These are phyloP conservation scores for Parnassius mnemosyne DNA, from an alignment of 2,888 invertebrate species.

Conservation along the genomic window DNA sequence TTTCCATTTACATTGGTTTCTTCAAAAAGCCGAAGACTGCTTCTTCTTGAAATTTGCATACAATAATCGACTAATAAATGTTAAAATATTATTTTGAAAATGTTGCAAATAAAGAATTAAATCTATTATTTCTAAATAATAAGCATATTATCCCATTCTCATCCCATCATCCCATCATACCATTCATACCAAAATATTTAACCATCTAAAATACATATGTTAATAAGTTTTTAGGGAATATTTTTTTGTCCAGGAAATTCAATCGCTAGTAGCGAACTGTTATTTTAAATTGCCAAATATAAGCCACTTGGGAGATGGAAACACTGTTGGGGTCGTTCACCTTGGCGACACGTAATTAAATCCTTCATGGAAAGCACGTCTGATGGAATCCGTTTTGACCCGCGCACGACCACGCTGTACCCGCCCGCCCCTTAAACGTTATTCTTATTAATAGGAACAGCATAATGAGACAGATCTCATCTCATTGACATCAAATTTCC, in stretches of 20 bases:
- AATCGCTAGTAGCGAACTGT: background rate
- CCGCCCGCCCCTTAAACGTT: slow-evolving; percentile 68
- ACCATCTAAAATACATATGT: background rate
- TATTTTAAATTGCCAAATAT: slow-evolving; percentile 30
- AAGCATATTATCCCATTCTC: no score
- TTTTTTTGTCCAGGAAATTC: background rate
- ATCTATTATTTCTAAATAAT: no score
- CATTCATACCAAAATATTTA: no score
- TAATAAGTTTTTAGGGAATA: background rate
- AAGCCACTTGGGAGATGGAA: slow-evolving; percentile 41
- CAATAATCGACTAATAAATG: no score
- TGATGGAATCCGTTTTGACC: slow-evolving; percentile 76
- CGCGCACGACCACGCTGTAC: slow-evolving; percentile 64
- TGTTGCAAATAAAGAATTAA: no score
- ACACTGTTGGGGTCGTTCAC: slow-evolving; percentile 64
- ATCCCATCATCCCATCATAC: no score
- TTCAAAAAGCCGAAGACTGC: no score
- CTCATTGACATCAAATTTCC: slow-evolving; percentile 28
- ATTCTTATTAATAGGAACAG: slow-evolving; percentile 70
- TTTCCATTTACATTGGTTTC: no score
- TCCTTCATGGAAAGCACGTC: slow-evolving; percentile 76
- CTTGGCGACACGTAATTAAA: slow-evolving; percentile 73
- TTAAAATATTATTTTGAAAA: no score
- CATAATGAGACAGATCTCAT: slow-evolving; percentile 33
- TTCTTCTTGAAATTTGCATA: no score